phyloP scores from a whole-genome alignment of 2,113 vertebrate species.

The Motacilla tschutschensis region DNA sequence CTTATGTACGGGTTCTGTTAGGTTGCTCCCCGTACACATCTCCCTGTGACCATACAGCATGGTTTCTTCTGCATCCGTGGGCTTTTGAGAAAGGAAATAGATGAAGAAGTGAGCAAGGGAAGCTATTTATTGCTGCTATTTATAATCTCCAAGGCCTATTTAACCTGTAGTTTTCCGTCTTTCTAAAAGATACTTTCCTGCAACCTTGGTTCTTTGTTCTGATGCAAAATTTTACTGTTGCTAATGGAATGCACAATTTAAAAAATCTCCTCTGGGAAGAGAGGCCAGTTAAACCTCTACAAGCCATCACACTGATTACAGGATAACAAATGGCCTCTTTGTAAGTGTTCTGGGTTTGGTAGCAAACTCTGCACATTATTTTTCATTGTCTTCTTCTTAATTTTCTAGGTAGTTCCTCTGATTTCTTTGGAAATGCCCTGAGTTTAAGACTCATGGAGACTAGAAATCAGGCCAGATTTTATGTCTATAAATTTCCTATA shows the following conservation, averaged over 20 bases:
- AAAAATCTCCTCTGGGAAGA: not conserved
- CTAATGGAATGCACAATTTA: not conserved
- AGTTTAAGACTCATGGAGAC: not conserved
- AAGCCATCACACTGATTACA: not conserved
- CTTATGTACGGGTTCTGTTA: not conserved
- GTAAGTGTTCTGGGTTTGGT: not conserved
- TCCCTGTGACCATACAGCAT: fast-evolving
- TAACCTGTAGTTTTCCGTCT: not conserved
- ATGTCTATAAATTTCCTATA: not conserved
- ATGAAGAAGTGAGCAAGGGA: not conserved
- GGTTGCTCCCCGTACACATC: not conserved
- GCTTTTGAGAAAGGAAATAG: not conserved
- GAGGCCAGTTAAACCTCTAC: not conserved
- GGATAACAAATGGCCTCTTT: not conserved
- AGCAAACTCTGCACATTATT: not conserved
- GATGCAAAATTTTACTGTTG: not conserved
- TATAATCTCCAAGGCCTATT: not conserved
- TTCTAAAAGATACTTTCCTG: not conserved
- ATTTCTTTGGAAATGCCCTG: not conserved
- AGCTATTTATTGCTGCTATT: not conserved
- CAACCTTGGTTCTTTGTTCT: not conserved
- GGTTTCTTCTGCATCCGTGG: not conserved
- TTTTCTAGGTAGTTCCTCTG: not conserved
- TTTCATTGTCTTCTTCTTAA: not conserved
- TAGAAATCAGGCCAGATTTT: not conserved